Conservation (phyloP, 2,797 vertebrate species). For the Hemibagrus guttatus region DNA sequence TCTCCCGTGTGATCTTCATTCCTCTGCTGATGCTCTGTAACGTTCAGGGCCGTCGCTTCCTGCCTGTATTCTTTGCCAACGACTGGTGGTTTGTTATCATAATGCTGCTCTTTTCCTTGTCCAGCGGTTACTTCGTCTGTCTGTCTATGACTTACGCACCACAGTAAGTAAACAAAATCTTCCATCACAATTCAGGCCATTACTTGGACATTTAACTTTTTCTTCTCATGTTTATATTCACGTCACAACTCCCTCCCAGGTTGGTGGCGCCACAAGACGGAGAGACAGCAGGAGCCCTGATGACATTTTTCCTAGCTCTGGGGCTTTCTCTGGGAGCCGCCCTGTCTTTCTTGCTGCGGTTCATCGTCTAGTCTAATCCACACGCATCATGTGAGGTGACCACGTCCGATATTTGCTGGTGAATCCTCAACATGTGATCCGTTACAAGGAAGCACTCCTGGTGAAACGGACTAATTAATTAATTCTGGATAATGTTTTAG, state of each 20-base stretch:
- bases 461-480: background rate
- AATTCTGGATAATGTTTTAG: background rate
- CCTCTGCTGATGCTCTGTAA: slow-evolving; percentile 87
- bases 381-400: background rate
- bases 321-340: slow-evolving; percentile 76
- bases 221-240: background rate
- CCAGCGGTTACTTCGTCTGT: slow-evolving; percentile 86
- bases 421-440: background rate
- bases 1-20: slow-evolving; percentile 79
- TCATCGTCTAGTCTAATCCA: slow-evolving; percentile 22
- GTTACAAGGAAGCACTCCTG: background rate
- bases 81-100: slow-evolving; percentile 75
- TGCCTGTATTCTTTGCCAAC: slow-evolving; percentile 74
- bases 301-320: slow-evolving; percentile 80
- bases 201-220: background rate
- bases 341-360: slow-evolving; percentile 73
- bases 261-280: slow-evolving; percentile 71
- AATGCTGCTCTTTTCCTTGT: slow-evolving; percentile 81
- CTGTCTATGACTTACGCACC: slow-evolving; percentile 87
- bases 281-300: slow-evolving; percentile 75
- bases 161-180: slow-evolving; percentile 69
- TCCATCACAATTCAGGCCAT: background rate
- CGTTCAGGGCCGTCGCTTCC: slow-evolving; percentile 66
- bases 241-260: slow-evolving; percentile 54
- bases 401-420: background rate